These are phyloP conservation scores for Eurytoma californica DNA, from an alignment of 2,888 invertebrate genomes.

Conservation along the genomic window DNA sequence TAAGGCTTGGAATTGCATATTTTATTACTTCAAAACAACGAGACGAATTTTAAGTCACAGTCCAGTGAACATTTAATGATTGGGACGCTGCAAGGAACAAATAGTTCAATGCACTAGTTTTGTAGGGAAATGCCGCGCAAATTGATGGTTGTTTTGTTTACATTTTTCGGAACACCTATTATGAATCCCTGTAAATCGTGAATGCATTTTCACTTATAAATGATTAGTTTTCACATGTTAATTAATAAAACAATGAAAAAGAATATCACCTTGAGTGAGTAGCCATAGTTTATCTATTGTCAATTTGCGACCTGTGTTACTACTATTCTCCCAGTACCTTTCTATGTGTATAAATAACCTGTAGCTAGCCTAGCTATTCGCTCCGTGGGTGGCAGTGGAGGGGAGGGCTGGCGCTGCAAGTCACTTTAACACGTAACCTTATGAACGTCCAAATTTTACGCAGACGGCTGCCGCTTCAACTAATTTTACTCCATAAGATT, in stretches of 20 bases:
- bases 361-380: conserved; percentile 13
- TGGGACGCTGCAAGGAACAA: not conserved
- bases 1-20: not conserved
- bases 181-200: not conserved
- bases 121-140: not conserved
- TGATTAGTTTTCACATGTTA: not conserved
- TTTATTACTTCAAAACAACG: not conserved
- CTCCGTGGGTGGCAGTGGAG: no score
- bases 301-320: conserved; percentile 50
- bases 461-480: no score
- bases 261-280: conserved; percentile 81
- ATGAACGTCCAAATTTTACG: no score
- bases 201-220: not conserved
- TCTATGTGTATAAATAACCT: conserved; percentile 42
- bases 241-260: conserved; percentile 24
- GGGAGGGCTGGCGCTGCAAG: no score
- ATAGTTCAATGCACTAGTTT: conserved; percentile 7
- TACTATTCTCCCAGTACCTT: conserved; percentile 2
- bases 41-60: not conserved
- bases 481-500: no score
- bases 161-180: not conserved
- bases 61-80: not conserved
- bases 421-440: no score
- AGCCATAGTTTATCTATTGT: conserved; percentile 77
- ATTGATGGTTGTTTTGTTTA: conserved; percentile 23